Evolutionary conservation across 2,888 invertebrate species (phyloP), one percentile per base, ranked within the genome.

Genomic region (Minunthozetes semirufus): DNA sequence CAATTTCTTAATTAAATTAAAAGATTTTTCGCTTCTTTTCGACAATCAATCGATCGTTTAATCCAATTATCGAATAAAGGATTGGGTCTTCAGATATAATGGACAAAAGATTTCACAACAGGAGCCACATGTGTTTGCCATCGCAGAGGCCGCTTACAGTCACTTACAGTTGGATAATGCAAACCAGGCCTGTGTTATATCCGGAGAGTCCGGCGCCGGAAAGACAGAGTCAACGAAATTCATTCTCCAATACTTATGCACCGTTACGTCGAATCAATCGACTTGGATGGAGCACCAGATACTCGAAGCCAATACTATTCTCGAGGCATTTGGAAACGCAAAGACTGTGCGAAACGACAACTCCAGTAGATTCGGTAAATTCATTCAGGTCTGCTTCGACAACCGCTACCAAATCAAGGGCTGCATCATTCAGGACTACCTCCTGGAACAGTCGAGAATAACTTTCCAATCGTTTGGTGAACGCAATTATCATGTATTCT

Each of bases 271-370:
- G 79, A 89, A 90, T 80, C 89, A 89, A 48, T 89, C 89, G 76
- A 91, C 93, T 0, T 94, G 94, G 94, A 92, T 94, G n/a, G 93
- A 94, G 82, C 93, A 94, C 82, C 94, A 94, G 85, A 94, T 94
- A 80, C 86, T 94, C 29, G 94, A 94, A 83, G 94, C 94, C 8
- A 94, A 94, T 82, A 94, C 93, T 17, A 93, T 94, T 78, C 85
- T 94, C 68, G 94, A 94, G 85, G 93, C 94, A 50, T 94, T 94
- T 82, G 94, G 94, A 92, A 94, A 94, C 84, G 94, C 94, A 0
- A 94, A 93, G 84, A 94, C 94, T 0, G 91, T 94, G 15, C 87
- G 94, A 68, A 94, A 94, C 82, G 94, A 94, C 84, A 94, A 94
- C 83, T 93, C 93, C 17, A 92, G 92, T 53, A 87, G 94, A 13